phyloP scores from a whole-genome alignment of 2,113 vertebrate genomes.

The Phalacrocorax carbo region DNA sequence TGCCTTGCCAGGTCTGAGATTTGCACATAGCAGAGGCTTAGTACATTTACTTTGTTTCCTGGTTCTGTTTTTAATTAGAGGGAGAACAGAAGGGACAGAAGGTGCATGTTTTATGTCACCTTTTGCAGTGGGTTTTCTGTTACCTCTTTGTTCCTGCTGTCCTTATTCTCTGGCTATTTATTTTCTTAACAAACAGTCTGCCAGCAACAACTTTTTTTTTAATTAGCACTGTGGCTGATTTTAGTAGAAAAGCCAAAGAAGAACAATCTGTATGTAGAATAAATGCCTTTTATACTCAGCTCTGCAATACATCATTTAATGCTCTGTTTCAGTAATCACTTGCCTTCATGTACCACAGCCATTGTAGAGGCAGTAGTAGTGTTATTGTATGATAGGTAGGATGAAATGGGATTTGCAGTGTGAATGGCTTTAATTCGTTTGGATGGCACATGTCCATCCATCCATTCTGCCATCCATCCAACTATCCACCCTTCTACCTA shows the following conservation, averaged over 20 bases:
- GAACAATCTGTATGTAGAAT: neutral
- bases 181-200: slow-evolving; percentile 25
- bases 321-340: neutral
- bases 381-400: neutral
- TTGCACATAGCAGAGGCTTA: neutral
- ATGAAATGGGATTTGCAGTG: neutral
- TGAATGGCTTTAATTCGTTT: neutral
- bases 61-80: slow-evolving; percentile 30
- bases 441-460: neutral
- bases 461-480: neutral
- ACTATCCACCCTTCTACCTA: neutral
- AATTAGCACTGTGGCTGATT: neutral
- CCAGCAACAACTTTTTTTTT: neutral
- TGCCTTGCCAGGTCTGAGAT: neutral
- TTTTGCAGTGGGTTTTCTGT: slow-evolving; percentile 11
- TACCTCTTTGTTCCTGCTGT: neutral
- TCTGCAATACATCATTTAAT: neutral
- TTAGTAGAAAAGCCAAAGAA: slow-evolving; percentile 1
- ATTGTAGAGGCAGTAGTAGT: neutral
- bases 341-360: neutral
- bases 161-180: slow-evolving; percentile 13
- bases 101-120: neutral
- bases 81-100: neutral
- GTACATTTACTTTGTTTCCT: neutral
- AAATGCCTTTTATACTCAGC: neutral